phyloP scores from a whole-genome alignment of 2,113 vertebrate species.

The Telmatochromis bifrenatus region DNA sequence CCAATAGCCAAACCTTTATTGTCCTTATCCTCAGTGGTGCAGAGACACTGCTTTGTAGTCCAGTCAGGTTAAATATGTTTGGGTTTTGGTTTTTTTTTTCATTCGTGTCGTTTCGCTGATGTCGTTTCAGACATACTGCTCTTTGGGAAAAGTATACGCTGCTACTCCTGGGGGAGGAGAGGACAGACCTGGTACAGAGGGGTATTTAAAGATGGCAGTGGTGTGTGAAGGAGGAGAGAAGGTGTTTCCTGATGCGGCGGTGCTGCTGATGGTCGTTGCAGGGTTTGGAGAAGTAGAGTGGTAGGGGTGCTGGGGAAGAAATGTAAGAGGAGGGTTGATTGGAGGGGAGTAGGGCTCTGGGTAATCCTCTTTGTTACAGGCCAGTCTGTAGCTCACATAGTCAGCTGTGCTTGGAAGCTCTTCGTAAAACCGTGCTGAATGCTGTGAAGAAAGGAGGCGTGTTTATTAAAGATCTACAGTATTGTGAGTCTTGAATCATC shows the following conservation, averaged over 20 bases:
- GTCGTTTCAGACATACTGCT: conserved; percentile 78
- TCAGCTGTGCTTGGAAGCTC: conserved; percentile 77
- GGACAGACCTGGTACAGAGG: conserved; percentile 69
- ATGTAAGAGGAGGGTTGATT: conserved; percentile 69
- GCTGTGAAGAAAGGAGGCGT: conserved; percentile 55
- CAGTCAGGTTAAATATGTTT: not conserved
- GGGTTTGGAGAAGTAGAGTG: conserved; percentile 40
- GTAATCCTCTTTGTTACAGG: conserved; percentile 77
- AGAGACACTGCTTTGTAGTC: not conserved
- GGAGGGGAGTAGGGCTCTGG: conserved; percentile 74
- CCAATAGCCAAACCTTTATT: conserved; percentile 1
- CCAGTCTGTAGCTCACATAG: conserved; percentile 78
- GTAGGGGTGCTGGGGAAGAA: conserved; percentile 75
- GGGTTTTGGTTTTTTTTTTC: not conserved
- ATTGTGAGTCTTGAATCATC: not conserved
- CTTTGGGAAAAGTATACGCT: conserved; percentile 82
- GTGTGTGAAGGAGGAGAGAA: conserved; percentile 67
- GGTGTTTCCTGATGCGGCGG: conserved; percentile 57
- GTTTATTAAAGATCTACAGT: not conserved
- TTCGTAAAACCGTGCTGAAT: conserved; percentile 72
- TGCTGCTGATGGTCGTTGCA: conserved; percentile 23
- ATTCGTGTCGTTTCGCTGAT: not conserved
- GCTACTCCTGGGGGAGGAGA: conserved; percentile 62
- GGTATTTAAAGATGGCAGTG: conserved; percentile 75
- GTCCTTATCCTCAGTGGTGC: not conserved